Evolutionary conservation across 2,797 vertebrate genomes (phyloP).

Genomic region (Tolypeutes matacus): DNA sequence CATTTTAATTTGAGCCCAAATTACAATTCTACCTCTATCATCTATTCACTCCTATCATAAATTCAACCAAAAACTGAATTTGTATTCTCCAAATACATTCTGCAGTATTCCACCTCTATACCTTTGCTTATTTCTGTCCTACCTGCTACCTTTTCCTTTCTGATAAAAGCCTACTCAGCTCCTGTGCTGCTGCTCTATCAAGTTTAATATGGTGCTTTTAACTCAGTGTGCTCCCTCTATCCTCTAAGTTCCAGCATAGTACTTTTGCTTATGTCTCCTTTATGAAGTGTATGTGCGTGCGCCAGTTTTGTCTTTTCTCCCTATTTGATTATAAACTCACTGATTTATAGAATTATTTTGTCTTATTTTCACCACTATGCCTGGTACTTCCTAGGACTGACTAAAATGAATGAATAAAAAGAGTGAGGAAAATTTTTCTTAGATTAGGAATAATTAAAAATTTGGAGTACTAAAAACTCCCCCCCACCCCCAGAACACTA

Average conservation of each 20-base stretch:
- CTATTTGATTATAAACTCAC: conserved; percentile 15
- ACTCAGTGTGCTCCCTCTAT: not conserved
- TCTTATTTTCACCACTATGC: not conserved
- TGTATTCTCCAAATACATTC: not conserved
- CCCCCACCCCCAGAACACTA: too few relatives aligned
- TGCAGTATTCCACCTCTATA: not conserved
- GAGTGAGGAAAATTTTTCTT: conserved; percentile 12
- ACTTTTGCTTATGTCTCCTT: not conserved
- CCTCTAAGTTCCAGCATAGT: not conserved
- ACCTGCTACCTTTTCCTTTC: not conserved
- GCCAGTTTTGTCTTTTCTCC: not conserved
- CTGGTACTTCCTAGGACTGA: not conserved
- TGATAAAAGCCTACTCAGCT: not conserved
- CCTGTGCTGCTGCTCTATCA: not conserved
- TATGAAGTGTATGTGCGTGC: not conserved
- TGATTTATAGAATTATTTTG: conserved; percentile 44
- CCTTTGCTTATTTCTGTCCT: not conserved
- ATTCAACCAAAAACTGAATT: conserved; percentile 26
- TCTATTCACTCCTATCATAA: not conserved
- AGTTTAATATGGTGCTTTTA: not conserved
- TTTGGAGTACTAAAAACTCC: conserved; percentile 27
- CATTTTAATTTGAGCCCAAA: not conserved
- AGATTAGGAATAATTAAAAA: conserved; percentile 53
- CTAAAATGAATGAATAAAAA: too few relatives aligned
- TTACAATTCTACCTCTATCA: conserved; percentile 14